A percentile compares a stretch with the other conserved stretches of the same genome.
Conservation (phyloP, 2,113 vertebrate species). For the cattle (Bos taurus) region ARS-UCD2.0 NC_037346.1:12130501-12131000, state of each 20-base stretch:
- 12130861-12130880: neutral
- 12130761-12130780: neutral
- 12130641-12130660: neutral
- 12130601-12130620: neutral
- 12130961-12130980: neutral
- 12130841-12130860: neutral
- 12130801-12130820: neutral
- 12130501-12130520: neutral
- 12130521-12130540: neutral
- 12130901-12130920: neutral
- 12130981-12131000: neutral
- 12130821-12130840: neutral
- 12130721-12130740: neutral
- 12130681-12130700: neutral
- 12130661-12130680: conserved; percentile 4
- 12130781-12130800: neutral
- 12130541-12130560: neutral
- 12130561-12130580: neutral
- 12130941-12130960: neutral
- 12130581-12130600: neutral
- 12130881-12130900: neutral
- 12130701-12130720: neutral
- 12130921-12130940: neutral
- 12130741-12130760: neutral
- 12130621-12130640: neutral